Evolutionary conservation across 2,797 vertebrate genomes (phyloP).

Genomic region (Micromesistius poutassou): DNA sequence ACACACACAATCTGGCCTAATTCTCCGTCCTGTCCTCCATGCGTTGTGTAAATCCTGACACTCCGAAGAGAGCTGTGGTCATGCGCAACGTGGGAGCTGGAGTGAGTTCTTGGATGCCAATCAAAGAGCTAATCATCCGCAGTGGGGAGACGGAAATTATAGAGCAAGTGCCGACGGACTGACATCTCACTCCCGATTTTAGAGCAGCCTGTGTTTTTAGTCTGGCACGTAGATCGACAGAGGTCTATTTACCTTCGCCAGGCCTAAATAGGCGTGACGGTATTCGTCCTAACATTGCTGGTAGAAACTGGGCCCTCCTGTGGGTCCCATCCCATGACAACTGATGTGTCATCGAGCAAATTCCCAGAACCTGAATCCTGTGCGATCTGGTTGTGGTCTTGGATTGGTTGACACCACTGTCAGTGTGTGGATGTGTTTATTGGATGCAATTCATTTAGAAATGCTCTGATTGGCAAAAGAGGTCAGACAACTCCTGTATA

Average conservation of each 20-base stretch:
- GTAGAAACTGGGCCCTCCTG: neutral
- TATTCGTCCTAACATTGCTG: neutral
- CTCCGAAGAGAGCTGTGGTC: slow-evolving; percentile 62
- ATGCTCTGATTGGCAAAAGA: neutral
- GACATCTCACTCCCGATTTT: neutral
- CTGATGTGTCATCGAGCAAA: neutral
- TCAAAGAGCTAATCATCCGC: slow-evolving; percentile 49
- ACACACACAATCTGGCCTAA: slow-evolving; percentile 78
- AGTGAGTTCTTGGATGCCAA: neutral
- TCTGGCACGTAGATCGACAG: slow-evolving; percentile 7
- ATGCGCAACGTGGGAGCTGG: slow-evolving; percentile 70
- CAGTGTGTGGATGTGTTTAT: neutral
- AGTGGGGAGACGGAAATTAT: slow-evolving; percentile 20
- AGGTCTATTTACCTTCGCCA: neutral
- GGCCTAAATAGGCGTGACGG: neutral
- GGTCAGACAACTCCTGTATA: neutral
- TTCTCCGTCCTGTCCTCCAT: slow-evolving; percentile 68
- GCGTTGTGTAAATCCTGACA: slow-evolving; percentile 72
- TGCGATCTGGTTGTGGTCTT: neutral
- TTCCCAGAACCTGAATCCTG: neutral
- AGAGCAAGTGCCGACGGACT: slow-evolving; percentile 16
- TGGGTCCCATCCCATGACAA: neutral
- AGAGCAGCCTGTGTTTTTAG: neutral
- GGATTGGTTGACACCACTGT: neutral
- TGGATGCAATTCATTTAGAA: too few species aligned